phyloP scores from a whole-genome alignment of 2,113 vertebrate genomes.

The Porphyrio hochstetteri region DNA sequence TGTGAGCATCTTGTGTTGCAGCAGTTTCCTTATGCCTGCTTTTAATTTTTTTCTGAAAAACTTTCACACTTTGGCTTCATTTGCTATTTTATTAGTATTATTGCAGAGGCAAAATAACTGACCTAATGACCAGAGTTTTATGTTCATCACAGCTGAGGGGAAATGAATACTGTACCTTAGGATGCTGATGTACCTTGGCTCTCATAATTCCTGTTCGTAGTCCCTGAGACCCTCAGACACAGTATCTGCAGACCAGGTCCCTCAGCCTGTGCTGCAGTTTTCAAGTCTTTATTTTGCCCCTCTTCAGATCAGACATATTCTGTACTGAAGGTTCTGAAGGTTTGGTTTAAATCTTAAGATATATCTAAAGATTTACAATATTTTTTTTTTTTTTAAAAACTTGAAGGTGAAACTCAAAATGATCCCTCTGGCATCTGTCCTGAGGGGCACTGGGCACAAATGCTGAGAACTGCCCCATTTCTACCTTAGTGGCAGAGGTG shows the following conservation, averaged over 20 bases:
- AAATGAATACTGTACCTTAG: neutral
- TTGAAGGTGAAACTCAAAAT: neutral
- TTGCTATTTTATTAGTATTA: neutral
- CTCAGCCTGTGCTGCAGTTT: neutral
- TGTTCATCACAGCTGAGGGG: neutral
- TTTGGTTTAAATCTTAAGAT: neutral
- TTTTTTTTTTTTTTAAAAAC: neutral
- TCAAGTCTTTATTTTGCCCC: neutral
- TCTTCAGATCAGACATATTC: neutral
- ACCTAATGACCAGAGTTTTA: neutral
- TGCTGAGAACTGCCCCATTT: neutral
- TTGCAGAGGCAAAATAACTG: neutral
- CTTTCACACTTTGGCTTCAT: neutral
- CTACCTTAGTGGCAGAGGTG: neutral
- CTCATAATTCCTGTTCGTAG: neutral
- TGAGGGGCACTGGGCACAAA: neutral
- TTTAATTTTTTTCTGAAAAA: neutral
- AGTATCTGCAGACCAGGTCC: neutral
- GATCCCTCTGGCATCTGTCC: neutral
- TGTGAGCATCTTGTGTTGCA: neutral
- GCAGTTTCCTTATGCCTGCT: neutral
- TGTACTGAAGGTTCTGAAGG: neutral
- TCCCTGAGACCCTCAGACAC: neutral
- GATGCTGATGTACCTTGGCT: neutral
- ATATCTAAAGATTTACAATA: neutral